Conservation (phyloP, 2,888 invertebrate species). For the Onthophagus sagittarius region DNA sequence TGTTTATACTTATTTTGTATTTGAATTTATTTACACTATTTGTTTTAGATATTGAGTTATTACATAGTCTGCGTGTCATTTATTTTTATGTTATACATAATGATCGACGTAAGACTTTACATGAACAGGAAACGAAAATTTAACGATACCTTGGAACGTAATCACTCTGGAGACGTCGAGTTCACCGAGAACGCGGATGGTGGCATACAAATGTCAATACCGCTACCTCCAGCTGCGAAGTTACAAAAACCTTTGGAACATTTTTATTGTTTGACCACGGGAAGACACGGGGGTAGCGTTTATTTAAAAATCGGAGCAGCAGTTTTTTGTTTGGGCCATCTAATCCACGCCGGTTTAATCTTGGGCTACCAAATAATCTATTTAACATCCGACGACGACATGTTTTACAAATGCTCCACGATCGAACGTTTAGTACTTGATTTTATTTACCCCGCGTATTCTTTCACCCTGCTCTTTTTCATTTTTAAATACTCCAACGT, state of each 20-base stretch:
- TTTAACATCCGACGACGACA: constrained; percentile 52
- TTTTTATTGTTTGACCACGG: constrained; percentile 62
- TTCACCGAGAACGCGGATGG: constrained; percentile 37
- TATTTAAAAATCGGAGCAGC: constrained; percentile 72
- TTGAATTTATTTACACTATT: not conserved
- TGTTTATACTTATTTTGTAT: not conserved
- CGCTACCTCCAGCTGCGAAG: constrained; percentile 43
- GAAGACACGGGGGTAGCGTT: constrained; percentile 69
- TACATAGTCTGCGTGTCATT: constrained; percentile 57
- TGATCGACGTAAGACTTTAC: constrained; percentile 60
- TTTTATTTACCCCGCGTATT: constrained; percentile 67
- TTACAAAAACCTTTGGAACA: constrained; percentile 51
- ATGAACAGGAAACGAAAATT: constrained; percentile 50
- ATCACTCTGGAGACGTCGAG: constrained; percentile 33
- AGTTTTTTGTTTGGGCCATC: constrained; percentile 76
- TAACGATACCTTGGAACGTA: constrained; percentile 33
- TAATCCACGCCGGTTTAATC: constrained; percentile 69
- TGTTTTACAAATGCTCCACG: constrained; percentile 60
- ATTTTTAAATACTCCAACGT: constrained; percentile 79
- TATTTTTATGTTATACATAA: constrained; percentile 58
- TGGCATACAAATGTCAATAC: constrained; percentile 39
- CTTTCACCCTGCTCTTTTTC: constrained; percentile 72
- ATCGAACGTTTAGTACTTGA: constrained; percentile 60
- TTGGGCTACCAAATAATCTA: constrained; percentile 66
- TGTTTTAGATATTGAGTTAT: constrained; percentile 59